Base-by-base conservation (phyloP, 2,113 vertebrate genomes). In the Hystrix brachyura region DNA sequence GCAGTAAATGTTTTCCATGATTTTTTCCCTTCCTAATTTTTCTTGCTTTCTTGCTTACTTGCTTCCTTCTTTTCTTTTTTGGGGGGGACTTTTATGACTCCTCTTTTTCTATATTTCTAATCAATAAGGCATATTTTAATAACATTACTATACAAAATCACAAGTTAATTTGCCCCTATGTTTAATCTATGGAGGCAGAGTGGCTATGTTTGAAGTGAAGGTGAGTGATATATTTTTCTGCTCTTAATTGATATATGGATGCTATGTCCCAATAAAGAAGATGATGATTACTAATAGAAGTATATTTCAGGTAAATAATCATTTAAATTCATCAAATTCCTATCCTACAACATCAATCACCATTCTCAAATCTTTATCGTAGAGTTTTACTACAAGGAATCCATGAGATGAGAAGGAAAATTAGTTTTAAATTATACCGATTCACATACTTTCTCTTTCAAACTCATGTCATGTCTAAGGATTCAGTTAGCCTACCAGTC, bases 31-130 rank as follows among this genome's bases (percentile, higher is more conserved):
- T 27, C 11, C 6, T 18, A 10, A 15, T 23, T 38, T 23, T 19
- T n/a, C 38, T 53, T 18, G 7, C 13, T 48, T 43, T 38, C 55
- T 72, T 62, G 60, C 60, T 62, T 38, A 0, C 7, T 27, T 18
- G 13, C 7, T 71, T 62, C 23, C 10, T 62, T 59, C 8, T 86
- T 25, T 29, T 55, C 69, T 55, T 14, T 55, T 76, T 55, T 14
- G n/a, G n/a, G 84, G 69, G 62, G 38, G 29, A 93, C 3, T 72
- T 82, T 27, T 34, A 72, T 51, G 23, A 86, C 91, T 46, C 18
- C 1, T 65, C 55, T 80, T 82, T 86, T 94, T 64, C 38, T 53
- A 14, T 71, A 59, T 76, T 96, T 94, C n/a, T 93, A 51, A 91
- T 43, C 43, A 86, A 27, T 10, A 62, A 69, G 18, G 27, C 15